Base-by-base conservation (phyloP, 2,797 vertebrate species). In the Merluccius polli region DNA sequence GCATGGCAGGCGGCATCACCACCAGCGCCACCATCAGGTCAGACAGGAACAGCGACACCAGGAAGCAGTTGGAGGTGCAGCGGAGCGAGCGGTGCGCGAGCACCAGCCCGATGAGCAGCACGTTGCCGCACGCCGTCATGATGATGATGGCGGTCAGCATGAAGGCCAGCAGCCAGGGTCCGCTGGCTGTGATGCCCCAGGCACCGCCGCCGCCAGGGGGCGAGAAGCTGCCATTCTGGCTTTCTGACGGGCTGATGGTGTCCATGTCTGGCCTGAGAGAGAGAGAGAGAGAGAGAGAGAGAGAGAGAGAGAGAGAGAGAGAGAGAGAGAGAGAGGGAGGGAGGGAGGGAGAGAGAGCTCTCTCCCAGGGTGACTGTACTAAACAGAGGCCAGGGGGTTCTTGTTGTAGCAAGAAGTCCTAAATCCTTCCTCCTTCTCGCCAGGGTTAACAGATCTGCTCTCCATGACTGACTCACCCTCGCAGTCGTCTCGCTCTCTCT, bases 1-100 rank as follows among this genome's bases (percentile, higher is more conserved):
- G 93, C 97, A 98, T 96, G 81, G 98, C 97, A 0, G 98, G 98
- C 0, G 98, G 98, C 97, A 98, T 99, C 76, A 99, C 98, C 91
- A 98, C 97, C 88, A 98, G 77, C 1, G 96, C 98, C 93, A 99
- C 97, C 97, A 99, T 95, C 30, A 99, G 93, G 91, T 98, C 98
- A 0, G 97, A 98, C 83, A 97, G 93, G 92, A 99, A 99, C 77
- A 99, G 92, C 0, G 98, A 99, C 86, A 98, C 97, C 86, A 99
- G 87, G 92, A 99, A 99, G 84, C 95, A 97, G 92, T 98, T 99
- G 73, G 98, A 98, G 78, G 96, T 99, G 93, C 96, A 98, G 74
- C 97, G 94, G 82, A 99, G 88, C 10, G 97, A 95, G n/a, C 95
- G 95, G 85, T 98, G 97, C 29, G 94, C 95, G 70, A 98, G 89